Evolutionary conservation across 1,140 invertebrate species (phyloP).

Genomic region (Trissolcus basalis): DNA sequence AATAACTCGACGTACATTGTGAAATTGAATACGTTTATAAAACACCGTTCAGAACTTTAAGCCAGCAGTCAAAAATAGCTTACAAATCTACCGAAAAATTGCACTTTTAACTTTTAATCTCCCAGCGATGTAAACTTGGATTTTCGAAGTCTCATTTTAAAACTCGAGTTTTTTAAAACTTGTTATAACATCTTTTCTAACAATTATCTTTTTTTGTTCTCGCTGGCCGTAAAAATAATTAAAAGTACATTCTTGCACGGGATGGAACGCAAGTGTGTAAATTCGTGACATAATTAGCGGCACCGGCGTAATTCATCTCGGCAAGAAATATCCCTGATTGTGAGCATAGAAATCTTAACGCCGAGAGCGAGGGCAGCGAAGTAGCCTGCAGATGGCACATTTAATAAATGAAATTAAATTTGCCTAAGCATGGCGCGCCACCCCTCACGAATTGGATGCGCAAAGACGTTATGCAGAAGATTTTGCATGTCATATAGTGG

Average conservation of each 20-base stretch:
- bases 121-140: too few species aligned
- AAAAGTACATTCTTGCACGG: constrained; percentile 11
- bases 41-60: constrained; percentile 5
- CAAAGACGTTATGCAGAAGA: constrained; percentile 57
- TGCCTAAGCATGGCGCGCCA: constrained; percentile 46
- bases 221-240: constrained; percentile 25
- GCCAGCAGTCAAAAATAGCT: too few species aligned
- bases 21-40: constrained; percentile 28
- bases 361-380: constrained; percentile 44
- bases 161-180: too few species aligned
- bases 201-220: too few species aligned
- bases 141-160: too few species aligned
- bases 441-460: constrained; percentile 53
- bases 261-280: constrained; percentile 17
- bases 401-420: constrained; percentile 63
- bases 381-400: constrained; percentile 60
- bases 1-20: constrained; percentile 7
- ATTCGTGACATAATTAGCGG: constrained; percentile 21
- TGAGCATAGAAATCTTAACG: constrained; percentile 52
- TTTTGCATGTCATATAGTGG: constrained; percentile 59
- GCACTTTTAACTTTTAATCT: too few species aligned
- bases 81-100: too few species aligned
- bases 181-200: too few species aligned
- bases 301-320: constrained; percentile 35
- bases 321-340: constrained; percentile 43